Percentiles rank a stretch among this genome's conserved stretches.
Evolutionary conservation across 2,888 invertebrate species (phyloP).

Genomic region (Calameuta pallipes): DNA sequence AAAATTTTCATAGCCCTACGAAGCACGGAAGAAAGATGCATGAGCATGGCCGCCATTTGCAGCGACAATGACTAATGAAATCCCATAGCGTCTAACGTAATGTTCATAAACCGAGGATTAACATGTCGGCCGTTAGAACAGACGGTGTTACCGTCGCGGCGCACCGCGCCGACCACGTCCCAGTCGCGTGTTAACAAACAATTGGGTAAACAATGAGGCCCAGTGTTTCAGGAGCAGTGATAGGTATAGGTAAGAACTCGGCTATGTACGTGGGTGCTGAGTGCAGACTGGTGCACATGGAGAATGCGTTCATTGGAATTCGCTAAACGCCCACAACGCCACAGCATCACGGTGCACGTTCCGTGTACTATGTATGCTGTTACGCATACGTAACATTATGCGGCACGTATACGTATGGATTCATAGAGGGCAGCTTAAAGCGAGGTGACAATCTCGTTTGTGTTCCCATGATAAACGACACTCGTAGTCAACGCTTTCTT

Average conservation of each 20-base stretch:
- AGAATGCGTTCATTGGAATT: slow-evolving; percentile 34
- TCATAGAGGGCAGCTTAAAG: slow-evolving; percentile 23
- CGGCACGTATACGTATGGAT: background rate
- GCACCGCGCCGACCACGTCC: background rate
- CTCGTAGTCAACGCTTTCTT: slow-evolving; percentile 39
- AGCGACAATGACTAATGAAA: background rate
- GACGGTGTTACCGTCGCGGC: background rate
- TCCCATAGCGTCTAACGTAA: background rate
- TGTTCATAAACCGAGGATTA: background rate
- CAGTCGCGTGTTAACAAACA: slow-evolving; percentile 33
- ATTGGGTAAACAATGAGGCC: slow-evolving; percentile 47
- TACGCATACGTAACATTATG: background rate
- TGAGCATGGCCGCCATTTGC: background rate
- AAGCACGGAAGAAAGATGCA: background rate
- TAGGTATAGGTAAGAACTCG: slow-evolving; percentile 25
- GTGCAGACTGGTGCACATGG: background rate
- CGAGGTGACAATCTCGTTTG: slow-evolving; percentile 60
- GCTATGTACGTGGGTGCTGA: slow-evolving; percentile 13
- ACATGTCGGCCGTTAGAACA: background rate
- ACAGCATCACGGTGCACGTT: background rate
- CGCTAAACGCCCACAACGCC: background rate
- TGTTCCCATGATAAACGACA: slow-evolving; percentile 52
- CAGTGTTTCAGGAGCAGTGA: slow-evolving; percentile 3
- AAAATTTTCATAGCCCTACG: background rate
- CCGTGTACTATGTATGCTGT: background rate